Conservation (phyloP, 92 coral and sea anemone genomes). For the Epizoanthus rinbou region DNA sequence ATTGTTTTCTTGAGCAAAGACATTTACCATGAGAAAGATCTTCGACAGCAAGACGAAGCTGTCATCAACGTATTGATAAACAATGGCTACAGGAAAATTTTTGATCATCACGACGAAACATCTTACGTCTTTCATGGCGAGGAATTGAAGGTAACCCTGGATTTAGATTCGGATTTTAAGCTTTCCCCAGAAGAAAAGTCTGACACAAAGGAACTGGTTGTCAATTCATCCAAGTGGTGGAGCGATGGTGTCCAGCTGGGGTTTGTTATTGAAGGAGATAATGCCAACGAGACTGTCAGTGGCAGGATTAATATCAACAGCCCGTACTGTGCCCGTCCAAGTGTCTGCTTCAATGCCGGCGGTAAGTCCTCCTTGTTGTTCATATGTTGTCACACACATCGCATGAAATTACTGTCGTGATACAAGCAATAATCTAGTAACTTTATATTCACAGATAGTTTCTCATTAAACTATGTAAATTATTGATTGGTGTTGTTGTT, state of each 20-base stretch:
- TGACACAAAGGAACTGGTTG: slow-evolving; percentile 1
- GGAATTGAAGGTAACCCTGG: no score
- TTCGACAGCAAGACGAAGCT: slow-evolving; percentile 8
- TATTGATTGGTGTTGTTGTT: no score
- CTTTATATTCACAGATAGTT: no score
- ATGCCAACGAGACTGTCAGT: slow-evolving; percentile 12
- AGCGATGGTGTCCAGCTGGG: slow-evolving; percentile 7
- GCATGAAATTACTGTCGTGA: no score
- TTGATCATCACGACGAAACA: neutral
- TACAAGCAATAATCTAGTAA: no score
- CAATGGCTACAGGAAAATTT: neutral
- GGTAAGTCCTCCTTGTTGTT: no score
- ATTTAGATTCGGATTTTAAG: no score
- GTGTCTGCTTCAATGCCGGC: no score
- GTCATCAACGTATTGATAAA: neutral
- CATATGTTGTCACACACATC: no score
- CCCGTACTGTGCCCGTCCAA: no score
- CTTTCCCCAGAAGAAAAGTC: neutral
- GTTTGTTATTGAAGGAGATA: slow-evolving; percentile 8
- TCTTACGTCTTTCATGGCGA: no score
- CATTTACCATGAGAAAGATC: neutral
- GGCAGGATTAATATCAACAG: neutral
- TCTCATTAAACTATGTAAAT: no score
- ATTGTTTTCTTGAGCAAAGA: slow-evolving; percentile 11
- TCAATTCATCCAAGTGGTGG: slow-evolving; percentile 23